Base-by-base conservation (phyloP, 2,113 vertebrate genomes). In the Aix galericulata region DNA sequence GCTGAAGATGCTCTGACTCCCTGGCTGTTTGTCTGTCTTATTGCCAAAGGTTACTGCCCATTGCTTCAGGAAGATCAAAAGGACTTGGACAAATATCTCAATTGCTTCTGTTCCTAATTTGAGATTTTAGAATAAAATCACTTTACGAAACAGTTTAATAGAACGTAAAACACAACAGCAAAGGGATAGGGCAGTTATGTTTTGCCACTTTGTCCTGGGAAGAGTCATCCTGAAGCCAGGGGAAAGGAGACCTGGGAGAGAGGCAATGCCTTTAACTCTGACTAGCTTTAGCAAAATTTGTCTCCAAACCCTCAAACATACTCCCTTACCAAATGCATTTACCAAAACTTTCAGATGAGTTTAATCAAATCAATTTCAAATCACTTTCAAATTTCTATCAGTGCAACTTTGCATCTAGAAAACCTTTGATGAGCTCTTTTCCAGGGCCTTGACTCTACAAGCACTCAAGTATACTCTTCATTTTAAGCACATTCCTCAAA, bases 401-500 rank as follows among this genome's bases (percentile, higher is more conserved):
- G 48, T 69, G 48, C 62, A 94, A 75, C 83, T 96, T 93, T 92
- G 77, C 94, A 96, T 91, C 82, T 75, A 90, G 63, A 95, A 95
- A 95, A 86, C 46, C 72, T 95, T 88, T 95, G 85, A 96, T 96
- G 89, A 97, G 95, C 90, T 74, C 82, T 88, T 86, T 89, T 86
- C 50, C 3, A 32, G 17, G 89, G 93, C 17, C 73, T 93, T 93
- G 90, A 90, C 85, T 94, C 85, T 85, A 85, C 71, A 92, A 81
- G 76, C 71, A 81, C 90, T 97, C 86, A 95, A 97, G 92, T 56
- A 46, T 55, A 86, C 94, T 94, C 88, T 94, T 97, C 62, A 91
- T 94, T 93, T 97, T 95, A 94, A 95, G 93, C 68, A 91, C 82
- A 94, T 97, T 94, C 82, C 93, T 96, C 76, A 83, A 95, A 88